Evolutionary conservation across 1,140 invertebrate species (phyloP).

Genomic region (Panagrolaimus sp.): DNA sequence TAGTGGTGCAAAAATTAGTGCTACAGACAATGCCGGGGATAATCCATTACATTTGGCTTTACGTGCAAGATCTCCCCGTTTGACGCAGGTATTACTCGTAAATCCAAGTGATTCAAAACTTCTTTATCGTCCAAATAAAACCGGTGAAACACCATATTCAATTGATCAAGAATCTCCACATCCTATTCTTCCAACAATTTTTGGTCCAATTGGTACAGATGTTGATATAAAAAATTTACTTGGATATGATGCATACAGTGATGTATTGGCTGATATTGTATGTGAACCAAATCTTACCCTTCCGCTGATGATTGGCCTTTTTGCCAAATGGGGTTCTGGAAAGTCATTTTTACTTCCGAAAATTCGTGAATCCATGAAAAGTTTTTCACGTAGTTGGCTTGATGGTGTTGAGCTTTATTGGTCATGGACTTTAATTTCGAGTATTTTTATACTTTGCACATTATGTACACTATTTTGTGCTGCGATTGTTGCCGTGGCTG

Average conservation of each 20-base stretch:
- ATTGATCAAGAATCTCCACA: constrained; percentile 69
- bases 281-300: constrained; percentile 89
- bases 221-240: constrained; percentile 93
- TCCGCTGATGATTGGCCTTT: constrained; percentile 83
- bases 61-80: constrained; percentile 77
- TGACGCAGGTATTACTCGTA: constrained; percentile 85
- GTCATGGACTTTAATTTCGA: constrained; percentile 69
- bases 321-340: constrained; percentile 94
- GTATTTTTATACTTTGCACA: constrained; percentile 68
- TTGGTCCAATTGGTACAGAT: constrained; percentile 79
- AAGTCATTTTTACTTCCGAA: constrained; percentile 92
- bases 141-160: constrained; percentile 93
- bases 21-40: constrained; percentile 85
- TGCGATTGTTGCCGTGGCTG: constrained; percentile 64
- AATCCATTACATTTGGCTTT: constrained; percentile 94
- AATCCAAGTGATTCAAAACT: constrained; percentile 91
- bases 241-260: constrained; percentile 93
- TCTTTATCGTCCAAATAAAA: constrained; percentile 85
- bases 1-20: constrained; percentile 84
- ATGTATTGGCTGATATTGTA: constrained; percentile 88
- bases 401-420: constrained; percentile 74
- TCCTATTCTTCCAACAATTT: constrained; percentile 59
- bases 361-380: constrained; percentile 91
- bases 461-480: constrained; percentile 72
- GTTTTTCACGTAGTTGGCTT: constrained; percentile 84